Conservation (phyloP, 1,140 invertebrate genomes). For the Sminthurides bifidus region DNA sequence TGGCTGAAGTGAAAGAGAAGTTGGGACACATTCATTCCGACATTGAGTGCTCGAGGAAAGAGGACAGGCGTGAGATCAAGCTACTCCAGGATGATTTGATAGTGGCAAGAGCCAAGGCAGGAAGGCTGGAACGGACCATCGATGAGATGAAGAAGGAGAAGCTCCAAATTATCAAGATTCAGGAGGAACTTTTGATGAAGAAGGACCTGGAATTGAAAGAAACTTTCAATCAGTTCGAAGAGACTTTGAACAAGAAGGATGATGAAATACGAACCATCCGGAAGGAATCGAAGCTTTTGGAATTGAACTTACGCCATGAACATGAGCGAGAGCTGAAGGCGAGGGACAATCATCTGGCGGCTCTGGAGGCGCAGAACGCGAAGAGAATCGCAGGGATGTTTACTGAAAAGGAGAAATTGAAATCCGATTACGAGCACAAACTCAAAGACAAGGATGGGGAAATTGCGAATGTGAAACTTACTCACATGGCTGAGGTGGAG, state of each 20-base stretch:
- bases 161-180: not conserved
- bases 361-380: not conserved
- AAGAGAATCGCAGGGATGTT: not conserved
- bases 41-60: not conserved
- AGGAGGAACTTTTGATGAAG: slow-evolving; percentile 3
- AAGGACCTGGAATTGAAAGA: not conserved
- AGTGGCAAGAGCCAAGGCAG: not conserved
- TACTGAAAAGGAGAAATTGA: not conserved
- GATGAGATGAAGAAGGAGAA: slow-evolving; percentile 10
- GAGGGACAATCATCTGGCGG: not conserved
- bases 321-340: not conserved
- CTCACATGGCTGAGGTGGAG: not conserved
- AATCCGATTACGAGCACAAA: not conserved
- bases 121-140: not conserved
- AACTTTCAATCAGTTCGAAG: slow-evolving; percentile 1
- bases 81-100: slow-evolving; percentile 1
- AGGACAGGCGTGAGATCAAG: slow-evolving; percentile 7
- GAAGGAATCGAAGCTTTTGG: not conserved
- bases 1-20: not conserved
- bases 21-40: not conserved
- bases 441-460: not conserved
- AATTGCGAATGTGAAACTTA: not conserved
- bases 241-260: not conserved
- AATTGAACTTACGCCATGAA: not conserved
- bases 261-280: not conserved